Evolutionary conservation across 2,113 vertebrate genomes (phyloP).

Genomic region (Chunga burmeisteri): DNA sequence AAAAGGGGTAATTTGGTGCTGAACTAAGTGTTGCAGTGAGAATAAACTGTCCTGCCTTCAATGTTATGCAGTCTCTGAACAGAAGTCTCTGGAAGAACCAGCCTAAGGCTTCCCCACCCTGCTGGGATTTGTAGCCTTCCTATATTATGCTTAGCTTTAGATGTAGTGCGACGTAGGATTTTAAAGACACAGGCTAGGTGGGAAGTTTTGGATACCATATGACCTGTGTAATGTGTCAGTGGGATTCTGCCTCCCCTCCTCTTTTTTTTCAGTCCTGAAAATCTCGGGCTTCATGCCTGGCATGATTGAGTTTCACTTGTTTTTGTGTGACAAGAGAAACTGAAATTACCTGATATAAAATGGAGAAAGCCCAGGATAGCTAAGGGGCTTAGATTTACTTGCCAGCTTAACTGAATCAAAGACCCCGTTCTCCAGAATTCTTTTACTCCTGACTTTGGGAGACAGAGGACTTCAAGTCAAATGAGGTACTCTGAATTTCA

Average conservation of each 20-base stretch:
- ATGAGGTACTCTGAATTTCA: neutral
- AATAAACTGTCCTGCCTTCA: neutral
- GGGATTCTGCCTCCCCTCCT: neutral
- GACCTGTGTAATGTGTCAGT: neutral
- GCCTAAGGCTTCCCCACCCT: neutral
- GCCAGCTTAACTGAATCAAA: neutral
- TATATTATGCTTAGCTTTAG: neutral
- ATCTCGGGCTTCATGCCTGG: neutral
- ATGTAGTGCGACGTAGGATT: rapidly evolving
- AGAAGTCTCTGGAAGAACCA: neutral
- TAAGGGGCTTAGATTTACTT: neutral
- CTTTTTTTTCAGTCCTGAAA: neutral
- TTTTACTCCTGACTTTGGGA: neutral
- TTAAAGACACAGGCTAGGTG: neutral
- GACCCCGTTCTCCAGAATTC: neutral
- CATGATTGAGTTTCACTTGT: neutral
- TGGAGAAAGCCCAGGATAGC: neutral
- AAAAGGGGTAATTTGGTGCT: neutral
- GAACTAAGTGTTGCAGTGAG: neutral
- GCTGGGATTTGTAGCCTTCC: neutral
- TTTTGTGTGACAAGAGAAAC: neutral
- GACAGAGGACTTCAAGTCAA: neutral
- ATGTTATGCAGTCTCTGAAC: neutral
- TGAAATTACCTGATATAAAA: neutral
- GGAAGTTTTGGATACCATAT: neutral